Evolutionary conservation across 2,113 vertebrate genomes (phyloP).

Genomic region (Heterocephalus glaber): DNA sequence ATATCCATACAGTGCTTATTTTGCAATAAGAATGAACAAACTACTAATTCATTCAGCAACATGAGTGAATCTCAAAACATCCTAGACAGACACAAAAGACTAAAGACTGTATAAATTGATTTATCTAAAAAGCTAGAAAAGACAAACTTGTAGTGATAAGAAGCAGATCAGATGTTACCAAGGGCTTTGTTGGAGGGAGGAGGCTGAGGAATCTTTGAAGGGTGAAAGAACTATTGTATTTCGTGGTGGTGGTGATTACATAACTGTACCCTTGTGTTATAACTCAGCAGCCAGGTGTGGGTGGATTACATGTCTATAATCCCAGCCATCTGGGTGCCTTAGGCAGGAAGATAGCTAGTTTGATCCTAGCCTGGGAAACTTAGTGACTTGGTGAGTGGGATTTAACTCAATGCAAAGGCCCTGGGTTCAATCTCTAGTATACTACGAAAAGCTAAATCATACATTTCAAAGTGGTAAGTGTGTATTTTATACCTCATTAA

Average conservation of each 20-base stretch:
- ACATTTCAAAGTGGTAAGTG: not conserved
- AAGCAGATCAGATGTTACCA: not conserved
- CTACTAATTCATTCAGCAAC: not conserved
- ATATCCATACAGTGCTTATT: not conserved
- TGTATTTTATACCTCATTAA: not conserved
- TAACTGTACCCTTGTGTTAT: not conserved
- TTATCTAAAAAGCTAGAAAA: not conserved
- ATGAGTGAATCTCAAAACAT: not conserved
- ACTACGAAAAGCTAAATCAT: not conserved
- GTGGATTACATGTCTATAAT: not conserved
- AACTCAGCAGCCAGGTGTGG: not conserved
- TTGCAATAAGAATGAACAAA: not conserved
- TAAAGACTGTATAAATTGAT: not conserved
- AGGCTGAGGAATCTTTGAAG: not conserved
- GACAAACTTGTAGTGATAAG: not conserved
- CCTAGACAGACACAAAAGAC: not conserved
- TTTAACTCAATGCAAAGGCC: not conserved
- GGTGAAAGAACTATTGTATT: accelerated
- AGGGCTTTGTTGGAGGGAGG: not conserved
- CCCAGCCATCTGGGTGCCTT: not conserved
- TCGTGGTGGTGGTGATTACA: not conserved
- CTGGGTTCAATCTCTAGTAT: not conserved
- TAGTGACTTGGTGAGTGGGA: not conserved
- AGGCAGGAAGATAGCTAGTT: not conserved
- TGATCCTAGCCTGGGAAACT: not conserved